Evolutionary conservation across 2,888 invertebrate species (phyloP).

Genomic region (Drosophila melanosoma): DNA sequence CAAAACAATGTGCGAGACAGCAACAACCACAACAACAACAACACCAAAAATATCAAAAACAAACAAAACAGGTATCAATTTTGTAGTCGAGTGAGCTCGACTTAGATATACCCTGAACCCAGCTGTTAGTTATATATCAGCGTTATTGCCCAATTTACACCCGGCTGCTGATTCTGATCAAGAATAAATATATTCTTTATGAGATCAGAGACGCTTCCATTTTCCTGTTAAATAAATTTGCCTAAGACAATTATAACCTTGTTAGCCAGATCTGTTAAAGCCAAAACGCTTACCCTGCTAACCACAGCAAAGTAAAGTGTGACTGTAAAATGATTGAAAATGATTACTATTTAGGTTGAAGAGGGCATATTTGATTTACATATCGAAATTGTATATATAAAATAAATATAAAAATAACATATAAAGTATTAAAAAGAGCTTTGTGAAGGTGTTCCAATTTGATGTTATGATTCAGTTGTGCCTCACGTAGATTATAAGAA

Average conservation of each 20-base stretch:
- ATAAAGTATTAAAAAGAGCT: neutral
- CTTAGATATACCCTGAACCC: neutral
- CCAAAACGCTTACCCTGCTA: neutral
- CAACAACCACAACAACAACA: conserved; percentile 14
- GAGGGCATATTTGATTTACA: neutral
- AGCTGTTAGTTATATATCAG: neutral
- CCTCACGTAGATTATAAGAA: neutral
- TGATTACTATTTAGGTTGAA: neutral
- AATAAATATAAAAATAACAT: neutral
- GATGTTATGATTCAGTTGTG: neutral
- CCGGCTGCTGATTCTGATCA: neutral
- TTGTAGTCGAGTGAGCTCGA: neutral
- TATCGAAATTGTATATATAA: neutral
- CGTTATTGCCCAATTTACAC: neutral
- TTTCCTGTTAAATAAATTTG: neutral
- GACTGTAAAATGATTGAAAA: neutral
- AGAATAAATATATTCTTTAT: neutral
- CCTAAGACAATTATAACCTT: neutral
- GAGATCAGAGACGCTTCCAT: neutral
- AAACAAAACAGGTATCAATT: conserved; percentile 17
- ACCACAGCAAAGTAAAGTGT: neutral
- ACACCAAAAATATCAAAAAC: conserved; percentile 19
- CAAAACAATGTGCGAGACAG: conserved; percentile 42
- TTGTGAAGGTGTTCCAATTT: neutral
- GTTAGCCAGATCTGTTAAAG: neutral